Conservation (phyloP, 2,113 vertebrate species). For the Nestor notabilis region DNA sequence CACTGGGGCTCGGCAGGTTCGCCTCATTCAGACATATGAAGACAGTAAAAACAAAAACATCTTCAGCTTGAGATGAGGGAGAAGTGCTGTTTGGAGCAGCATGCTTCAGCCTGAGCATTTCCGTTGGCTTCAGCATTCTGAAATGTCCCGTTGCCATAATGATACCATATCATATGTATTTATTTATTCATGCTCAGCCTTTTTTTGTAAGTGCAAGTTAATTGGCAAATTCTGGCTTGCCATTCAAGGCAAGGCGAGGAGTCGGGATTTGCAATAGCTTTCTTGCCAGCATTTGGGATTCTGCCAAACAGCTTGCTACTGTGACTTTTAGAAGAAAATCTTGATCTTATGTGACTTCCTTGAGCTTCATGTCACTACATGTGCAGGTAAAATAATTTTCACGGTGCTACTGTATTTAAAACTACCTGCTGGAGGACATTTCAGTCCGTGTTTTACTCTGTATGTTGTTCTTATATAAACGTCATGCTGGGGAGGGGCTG, state of each 20-base stretch:
- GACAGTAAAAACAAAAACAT: not conserved
- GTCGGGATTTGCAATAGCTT: not conserved
- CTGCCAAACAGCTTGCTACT: not conserved
- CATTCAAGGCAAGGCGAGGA: not conserved
- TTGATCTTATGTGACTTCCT: not conserved
- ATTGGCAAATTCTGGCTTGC: slow-evolving; percentile 30
- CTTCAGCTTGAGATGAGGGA: not conserved
- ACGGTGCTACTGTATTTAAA: not conserved
- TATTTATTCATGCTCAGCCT: slow-evolving; percentile 11
- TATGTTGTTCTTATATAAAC: not conserved
- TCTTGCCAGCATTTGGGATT: not conserved
- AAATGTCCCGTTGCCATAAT: not conserved
- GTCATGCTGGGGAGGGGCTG: not conserved
- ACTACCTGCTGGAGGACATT: not conserved
- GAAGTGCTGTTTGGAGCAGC: not conserved
- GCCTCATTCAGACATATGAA: not conserved
- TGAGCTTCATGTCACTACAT: not conserved
- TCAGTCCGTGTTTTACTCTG: not conserved
- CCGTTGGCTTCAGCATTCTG: not conserved
- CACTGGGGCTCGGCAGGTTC: not conserved
- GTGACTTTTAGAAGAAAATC: not conserved
- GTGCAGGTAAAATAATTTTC: not conserved
- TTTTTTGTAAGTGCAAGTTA: slow-evolving; percentile 36
- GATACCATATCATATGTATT: not conserved
- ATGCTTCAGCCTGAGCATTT: not conserved